Evolutionary conservation across 2,113 vertebrate genomes (phyloP).

Genomic region (Entomyzon cyanotis): DNA sequence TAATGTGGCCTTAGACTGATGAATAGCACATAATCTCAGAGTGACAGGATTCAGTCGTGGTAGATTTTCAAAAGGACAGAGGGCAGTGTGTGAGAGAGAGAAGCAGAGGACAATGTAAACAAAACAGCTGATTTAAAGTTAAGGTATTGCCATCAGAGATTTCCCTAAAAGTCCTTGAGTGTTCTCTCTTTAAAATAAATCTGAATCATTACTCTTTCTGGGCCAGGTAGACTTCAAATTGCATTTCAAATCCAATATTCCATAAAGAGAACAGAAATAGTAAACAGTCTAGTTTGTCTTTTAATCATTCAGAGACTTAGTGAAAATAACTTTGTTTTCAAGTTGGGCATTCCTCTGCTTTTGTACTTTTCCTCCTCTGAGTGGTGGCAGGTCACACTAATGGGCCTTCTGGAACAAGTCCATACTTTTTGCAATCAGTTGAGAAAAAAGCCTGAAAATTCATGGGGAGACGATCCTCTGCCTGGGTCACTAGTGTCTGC

Average conservation of each 20-base stretch:
- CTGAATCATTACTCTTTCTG: slow-evolving; percentile 12
- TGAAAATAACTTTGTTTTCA: slow-evolving; percentile 40
- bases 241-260: background rate
- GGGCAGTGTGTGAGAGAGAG: rapidly evolving
- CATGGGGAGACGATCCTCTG: background rate
- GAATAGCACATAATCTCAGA: background rate
- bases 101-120: background rate
- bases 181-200: background rate
- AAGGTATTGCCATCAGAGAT: background rate
- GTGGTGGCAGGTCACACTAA: background rate
- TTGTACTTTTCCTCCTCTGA: slow-evolving; percentile 3
- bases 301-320: background rate
- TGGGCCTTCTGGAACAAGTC: slow-evolving; percentile 35
- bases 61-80: background rate
- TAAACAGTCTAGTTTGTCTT: slow-evolving; percentile 3
- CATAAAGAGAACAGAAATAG: slow-evolving; percentile 21
- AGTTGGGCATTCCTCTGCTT: background rate
- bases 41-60: background rate
- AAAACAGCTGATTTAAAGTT: background rate
- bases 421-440: background rate
- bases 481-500: background rate
- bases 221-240: background rate
- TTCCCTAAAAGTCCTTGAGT: slow-evolving; percentile 1
- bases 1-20: background rate
- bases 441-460: background rate